Conservation (phyloP, 2,797 vertebrate species). For the Anguilla obscura region DNA sequence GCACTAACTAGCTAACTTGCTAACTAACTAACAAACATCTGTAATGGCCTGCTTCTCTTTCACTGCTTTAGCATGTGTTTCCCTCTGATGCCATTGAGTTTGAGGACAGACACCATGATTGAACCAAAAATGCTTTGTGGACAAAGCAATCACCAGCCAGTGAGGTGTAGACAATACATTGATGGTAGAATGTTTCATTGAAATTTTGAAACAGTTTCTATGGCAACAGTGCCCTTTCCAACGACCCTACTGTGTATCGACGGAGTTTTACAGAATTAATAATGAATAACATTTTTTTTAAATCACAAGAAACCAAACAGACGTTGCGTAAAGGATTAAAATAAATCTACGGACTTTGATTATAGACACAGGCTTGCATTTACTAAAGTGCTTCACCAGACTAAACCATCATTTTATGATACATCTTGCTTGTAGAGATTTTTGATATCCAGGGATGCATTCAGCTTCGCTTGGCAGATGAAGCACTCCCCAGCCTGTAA, state of each 20-base stretch:
- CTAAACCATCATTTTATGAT: constrained; percentile 20
- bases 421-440: constrained; percentile 55
- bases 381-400: constrained; percentile 46
- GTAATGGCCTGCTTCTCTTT: neutral
- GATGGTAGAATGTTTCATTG: neutral
- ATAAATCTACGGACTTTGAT: constrained; percentile 52
- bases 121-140: constrained; percentile 16
- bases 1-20: neutral
- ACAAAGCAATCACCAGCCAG: constrained; percentile 2
- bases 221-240: constrained; percentile 67
- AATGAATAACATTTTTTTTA: constrained; percentile 50
- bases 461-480: constrained; percentile 57
- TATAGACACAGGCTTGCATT: constrained; percentile 51
- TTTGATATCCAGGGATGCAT: constrained; percentile 60
- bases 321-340: constrained; percentile 43
- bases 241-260: constrained; percentile 58
- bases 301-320: constrained; percentile 41
- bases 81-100: neutral
- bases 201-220: constrained; percentile 75
- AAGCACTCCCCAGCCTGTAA: constrained; percentile 47
- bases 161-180: constrained; percentile 1
- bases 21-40: neutral
- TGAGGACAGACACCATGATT: neutral
- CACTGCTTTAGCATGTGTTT: neutral
- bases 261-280: constrained; percentile 54